Conservation (phyloP, 2,113 vertebrate genomes). For the Chroicocephalus ridibundus region DNA sequence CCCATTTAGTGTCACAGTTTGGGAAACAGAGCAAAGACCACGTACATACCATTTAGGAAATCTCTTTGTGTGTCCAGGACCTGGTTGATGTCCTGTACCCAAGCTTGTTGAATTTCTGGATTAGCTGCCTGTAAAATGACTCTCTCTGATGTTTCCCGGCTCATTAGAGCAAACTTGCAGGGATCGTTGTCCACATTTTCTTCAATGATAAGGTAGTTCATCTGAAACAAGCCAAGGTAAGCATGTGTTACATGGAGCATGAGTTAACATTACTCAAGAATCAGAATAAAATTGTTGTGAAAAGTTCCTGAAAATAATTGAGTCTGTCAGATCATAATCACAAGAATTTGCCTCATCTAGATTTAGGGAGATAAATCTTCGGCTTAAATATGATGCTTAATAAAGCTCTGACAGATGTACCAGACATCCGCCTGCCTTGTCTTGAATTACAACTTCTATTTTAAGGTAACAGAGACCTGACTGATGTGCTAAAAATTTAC, state of each 20-base stretch:
- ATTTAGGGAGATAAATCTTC: not conserved
- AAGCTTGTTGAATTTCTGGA: constrained; percentile 91
- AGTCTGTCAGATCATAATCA: not conserved
- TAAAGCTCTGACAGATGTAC: constrained; percentile 21
- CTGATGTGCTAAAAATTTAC: not conserved
- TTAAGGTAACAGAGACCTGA: not conserved
- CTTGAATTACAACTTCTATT: constrained; percentile 25
- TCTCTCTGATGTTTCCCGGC: constrained; percentile 87
- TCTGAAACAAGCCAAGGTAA: constrained; percentile 72
- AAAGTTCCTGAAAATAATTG: not conserved
- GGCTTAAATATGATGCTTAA: constrained; percentile 17
- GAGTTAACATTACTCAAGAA: not conserved
- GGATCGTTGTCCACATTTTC: constrained; percentile 90
- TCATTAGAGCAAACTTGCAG: constrained; percentile 91
- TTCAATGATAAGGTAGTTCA: constrained; percentile 90
- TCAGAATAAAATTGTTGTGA: not conserved
- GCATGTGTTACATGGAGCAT: not conserved
- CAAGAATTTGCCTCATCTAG: not conserved
- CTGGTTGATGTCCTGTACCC: constrained; percentile 90
- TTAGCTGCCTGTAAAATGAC: constrained; percentile 95
- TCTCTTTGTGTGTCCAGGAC: constrained; percentile 93
- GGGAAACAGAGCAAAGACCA: not conserved
- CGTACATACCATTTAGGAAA: constrained; percentile 87
- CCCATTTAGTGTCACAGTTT: not conserved
- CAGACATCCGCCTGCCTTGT: not conserved